A percentile compares a stretch with the other conserved stretches of the same genome.
Evolutionary conservation across 2,888 invertebrate genomes (phyloP).

Genomic region (Neocrepidodera transversa): DNA sequence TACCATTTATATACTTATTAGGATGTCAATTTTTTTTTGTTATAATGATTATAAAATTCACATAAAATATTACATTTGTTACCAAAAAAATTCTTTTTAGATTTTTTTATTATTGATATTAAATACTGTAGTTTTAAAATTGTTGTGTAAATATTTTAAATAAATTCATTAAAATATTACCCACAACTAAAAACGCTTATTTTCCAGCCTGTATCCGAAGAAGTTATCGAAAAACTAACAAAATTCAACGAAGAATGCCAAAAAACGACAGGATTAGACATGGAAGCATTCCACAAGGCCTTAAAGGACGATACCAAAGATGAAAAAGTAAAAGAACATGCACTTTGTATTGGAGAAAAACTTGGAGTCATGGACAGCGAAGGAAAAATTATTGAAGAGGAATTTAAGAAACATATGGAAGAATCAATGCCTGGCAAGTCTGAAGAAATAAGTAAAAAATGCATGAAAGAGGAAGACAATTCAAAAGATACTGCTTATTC

Average conservation of each 20-base stretch:
- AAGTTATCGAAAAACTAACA: not conserved
- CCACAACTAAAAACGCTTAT: too few relatives aligned
- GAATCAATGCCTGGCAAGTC: not conserved
- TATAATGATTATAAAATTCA: too few relatives aligned
- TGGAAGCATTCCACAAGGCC: not conserved
- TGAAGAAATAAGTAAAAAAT: not conserved
- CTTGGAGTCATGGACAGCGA: slow-evolving; percentile 11
- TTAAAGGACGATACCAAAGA: not conserved
- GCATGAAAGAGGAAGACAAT: not conserved
- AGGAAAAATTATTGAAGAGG: slow-evolving; percentile 10
- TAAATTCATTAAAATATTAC: too few relatives aligned
- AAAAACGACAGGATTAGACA: slow-evolving; percentile 1
- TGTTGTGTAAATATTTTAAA: too few relatives aligned
- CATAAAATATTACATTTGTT: too few relatives aligned
- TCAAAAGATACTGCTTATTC: slow-evolving; percentile 1
- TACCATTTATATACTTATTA: too few relatives aligned
- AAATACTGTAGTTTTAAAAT: too few relatives aligned
- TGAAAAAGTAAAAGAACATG: slow-evolving; percentile 12
- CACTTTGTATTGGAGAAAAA: slow-evolving; percentile 2
- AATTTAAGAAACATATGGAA: not conserved
- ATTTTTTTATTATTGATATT: too few relatives aligned
- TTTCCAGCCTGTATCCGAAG: slow-evolving; percentile 6
- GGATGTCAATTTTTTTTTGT: too few relatives aligned
- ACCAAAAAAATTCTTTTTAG: too few relatives aligned
- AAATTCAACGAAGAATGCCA: slow-evolving; percentile 11